Conservation (phyloP, 2,113 vertebrate genomes). For the Cardinalis cardinalis region DNA sequence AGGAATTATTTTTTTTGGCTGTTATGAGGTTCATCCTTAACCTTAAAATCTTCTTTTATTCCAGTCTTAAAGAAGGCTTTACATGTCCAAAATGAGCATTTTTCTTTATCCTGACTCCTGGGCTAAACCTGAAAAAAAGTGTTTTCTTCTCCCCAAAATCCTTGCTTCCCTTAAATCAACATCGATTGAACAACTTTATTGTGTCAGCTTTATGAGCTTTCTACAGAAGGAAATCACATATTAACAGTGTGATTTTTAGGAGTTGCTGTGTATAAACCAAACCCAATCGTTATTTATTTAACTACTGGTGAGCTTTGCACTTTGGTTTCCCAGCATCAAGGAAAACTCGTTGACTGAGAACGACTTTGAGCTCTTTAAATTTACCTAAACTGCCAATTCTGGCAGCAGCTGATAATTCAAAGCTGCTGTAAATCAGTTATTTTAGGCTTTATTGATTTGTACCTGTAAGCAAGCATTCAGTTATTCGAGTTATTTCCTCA, state of each 20-base stretch:
- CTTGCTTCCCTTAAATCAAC: not conserved
- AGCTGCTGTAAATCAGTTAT: not conserved
- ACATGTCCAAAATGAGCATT: not conserved
- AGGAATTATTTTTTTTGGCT: not conserved
- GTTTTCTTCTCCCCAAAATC: not conserved
- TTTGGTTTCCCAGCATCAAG: not conserved
- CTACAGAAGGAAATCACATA: not conserved
- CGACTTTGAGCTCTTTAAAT: not conserved
- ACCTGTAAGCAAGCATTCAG: not conserved
- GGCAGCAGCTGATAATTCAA: not conserved
- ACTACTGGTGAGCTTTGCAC: not conserved
- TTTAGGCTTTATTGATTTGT: not conserved
- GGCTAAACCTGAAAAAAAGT: not conserved
- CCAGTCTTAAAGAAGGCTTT: not conserved
- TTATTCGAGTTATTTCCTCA: not conserved
- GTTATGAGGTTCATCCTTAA: not conserved
- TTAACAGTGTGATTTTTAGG: not conserved
- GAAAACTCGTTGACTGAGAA: not conserved
- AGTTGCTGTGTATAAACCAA: not conserved
- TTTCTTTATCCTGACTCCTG: not conserved
- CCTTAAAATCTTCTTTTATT: not conserved
- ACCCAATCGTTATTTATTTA: fast-evolving
- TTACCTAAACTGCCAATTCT: not conserved
- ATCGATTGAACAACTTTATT: not conserved
- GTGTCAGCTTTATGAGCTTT: not conserved